Evolutionary conservation across 2,888 invertebrate species (phyloP), one percentile per base, ranked within the genome.

Genomic region (Lucinisca nassula): DNA sequence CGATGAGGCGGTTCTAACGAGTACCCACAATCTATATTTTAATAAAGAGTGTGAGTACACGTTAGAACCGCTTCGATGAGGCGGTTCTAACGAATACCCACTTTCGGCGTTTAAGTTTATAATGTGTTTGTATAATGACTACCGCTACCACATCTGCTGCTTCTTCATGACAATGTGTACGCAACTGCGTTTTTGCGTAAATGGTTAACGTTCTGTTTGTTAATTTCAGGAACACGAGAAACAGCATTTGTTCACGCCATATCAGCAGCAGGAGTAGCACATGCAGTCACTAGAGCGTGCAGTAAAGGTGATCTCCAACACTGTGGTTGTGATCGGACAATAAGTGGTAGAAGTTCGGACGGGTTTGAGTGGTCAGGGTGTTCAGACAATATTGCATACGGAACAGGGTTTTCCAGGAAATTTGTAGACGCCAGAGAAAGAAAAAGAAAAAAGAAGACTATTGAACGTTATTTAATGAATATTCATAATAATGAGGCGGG

Each of bases 401-500:
- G 96, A 24, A 95, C 95, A 96, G 97, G 98, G 92, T 98, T 99
- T 96, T 98, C 99, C 81, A 97, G 98, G 91, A 97, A 98, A 95
- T 99, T 99, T 97, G 97, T 99, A 92, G 99, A 99, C 96, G 98
- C 98, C 75, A 97, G 98, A 73, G 99, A 99, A 96, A 97, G 98
- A 92, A 92, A 92, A 98, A 98, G 92, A 79, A 97, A 98, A 98
- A 96, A 99, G 98, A 98, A 98, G 74, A 97, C 98, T 85, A 98
- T 98, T 90, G 98, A 98, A 45, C 97, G 99, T 85, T 98, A 98
- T 89, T 97, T 99, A 90, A 99, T 99, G 98, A 99, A 99, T 94
- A 97, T 99, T 82, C 99, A 99, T 96, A 99, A 99, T 96, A 99
- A 99, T 97, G 97, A 98, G 95, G 99, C 98, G 77, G 99, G 99